These are phyloP conservation scores for Drosophila mimetica DNA, from an alignment of 2,888 invertebrate species.

Conservation along the genomic window DNA sequence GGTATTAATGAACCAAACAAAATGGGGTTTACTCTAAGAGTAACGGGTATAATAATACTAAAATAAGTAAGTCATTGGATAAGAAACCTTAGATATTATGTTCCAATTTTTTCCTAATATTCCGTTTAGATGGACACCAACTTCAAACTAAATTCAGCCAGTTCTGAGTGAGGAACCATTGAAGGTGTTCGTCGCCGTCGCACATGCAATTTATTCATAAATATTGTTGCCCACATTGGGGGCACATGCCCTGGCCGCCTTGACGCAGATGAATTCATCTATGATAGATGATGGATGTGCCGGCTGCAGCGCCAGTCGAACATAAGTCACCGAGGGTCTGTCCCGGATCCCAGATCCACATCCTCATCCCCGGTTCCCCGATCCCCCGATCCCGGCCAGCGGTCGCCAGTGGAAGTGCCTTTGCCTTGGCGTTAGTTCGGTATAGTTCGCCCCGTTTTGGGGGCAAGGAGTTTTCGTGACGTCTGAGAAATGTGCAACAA, in stretches of 20 bases:
- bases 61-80: too few relatives aligned
- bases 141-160: not conserved
- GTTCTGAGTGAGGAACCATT: not conserved
- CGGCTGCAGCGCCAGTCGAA: constrained; percentile 79
- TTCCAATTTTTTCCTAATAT: too few relatives aligned
- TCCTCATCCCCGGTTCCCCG: constrained; percentile 1
- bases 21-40: too few relatives aligned
- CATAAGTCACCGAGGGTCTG: constrained; percentile 76
- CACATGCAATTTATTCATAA: constrained; percentile 83
- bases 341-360: constrained; percentile 24
- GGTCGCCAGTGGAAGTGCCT: constrained; percentile 19
- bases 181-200: constrained; percentile 30
- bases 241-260: constrained; percentile 64
- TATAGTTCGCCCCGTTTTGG: constrained; percentile 23
- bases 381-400: constrained; percentile 37
- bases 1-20: too few relatives aligned
- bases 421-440: constrained; percentile 20
- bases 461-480: constrained; percentile 66
- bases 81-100: too few relatives aligned
- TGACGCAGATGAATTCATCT: constrained; percentile 82
- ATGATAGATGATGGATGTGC: constrained; percentile 80
- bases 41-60: too few relatives aligned
- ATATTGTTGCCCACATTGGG: constrained; percentile 77
- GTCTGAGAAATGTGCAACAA: constrained; percentile 80
- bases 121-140: not conserved